These are phyloP conservation scores for Machaerirhynchus nigripectus DNA, from an alignment of 2,113 vertebrate genomes.

Conservation along the genomic window DNA sequence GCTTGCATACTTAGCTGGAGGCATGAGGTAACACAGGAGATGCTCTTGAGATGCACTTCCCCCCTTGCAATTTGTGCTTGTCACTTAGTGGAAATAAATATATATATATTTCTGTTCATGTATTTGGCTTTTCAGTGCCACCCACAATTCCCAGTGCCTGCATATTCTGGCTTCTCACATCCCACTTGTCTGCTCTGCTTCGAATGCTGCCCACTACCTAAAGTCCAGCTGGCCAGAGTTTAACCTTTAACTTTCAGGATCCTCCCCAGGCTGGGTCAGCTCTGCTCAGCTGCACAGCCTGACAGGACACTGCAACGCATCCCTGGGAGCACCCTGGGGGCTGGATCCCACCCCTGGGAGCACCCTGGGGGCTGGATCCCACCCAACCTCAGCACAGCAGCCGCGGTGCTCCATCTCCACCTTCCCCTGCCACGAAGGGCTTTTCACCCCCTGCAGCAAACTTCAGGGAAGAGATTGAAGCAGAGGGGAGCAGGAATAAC, in stretches of 20 bases:
- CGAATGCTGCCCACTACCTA: not conserved
- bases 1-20: slow-evolving; percentile 4
- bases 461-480: not conserved
- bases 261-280: not conserved
- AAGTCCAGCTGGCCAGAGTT: slow-evolving; percentile 11
- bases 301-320: not conserved
- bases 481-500: not conserved
- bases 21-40: slow-evolving; percentile 21
- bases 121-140: slow-evolving; percentile 29
- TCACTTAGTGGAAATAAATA: slow-evolving; percentile 14
- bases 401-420: not conserved
- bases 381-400: accelerated
- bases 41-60: not conserved
- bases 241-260: not conserved
- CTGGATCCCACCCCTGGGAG: too few species aligned
- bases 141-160: slow-evolving; percentile 36
- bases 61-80: not conserved
- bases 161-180: slow-evolving; percentile 33
- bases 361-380: not conserved
- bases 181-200: slow-evolving; percentile 11
- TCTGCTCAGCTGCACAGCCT: not conserved
- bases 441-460: not conserved
- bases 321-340: not conserved
- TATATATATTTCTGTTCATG: not conserved
- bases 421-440: not conserved